Percentiles rank a stretch among this genome's conserved stretches.
Evolutionary conservation across 2,113 vertebrate species (phyloP).

Genomic region (Platysteira castanea): DNA sequence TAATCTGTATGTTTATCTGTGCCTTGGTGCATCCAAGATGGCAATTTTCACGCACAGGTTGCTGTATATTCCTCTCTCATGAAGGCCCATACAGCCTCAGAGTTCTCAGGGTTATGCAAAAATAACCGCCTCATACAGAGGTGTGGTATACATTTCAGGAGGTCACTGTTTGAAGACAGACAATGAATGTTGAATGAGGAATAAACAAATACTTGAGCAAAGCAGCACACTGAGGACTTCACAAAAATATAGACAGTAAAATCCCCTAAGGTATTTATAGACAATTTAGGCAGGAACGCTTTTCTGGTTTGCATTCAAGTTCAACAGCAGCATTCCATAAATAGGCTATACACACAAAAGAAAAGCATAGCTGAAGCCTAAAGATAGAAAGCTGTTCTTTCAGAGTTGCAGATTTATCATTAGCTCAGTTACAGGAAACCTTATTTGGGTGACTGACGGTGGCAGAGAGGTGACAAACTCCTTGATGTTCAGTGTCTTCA

Average conservation of each 20-base stretch:
- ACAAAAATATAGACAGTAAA: not conserved
- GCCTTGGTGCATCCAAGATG: not conserved
- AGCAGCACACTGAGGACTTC: not conserved
- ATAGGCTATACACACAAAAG: conserved; percentile 23
- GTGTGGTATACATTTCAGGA: not conserved
- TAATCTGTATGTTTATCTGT: not conserved
- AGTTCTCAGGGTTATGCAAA: not conserved
- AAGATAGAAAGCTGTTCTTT: conserved; percentile 63
- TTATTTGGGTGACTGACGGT: conserved; percentile 53
- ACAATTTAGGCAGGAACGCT: not conserved
- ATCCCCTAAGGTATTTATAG: conserved; percentile 28
- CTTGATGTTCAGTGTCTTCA: conserved; percentile 6
- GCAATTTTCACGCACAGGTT: not conserved
- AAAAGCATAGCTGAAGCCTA: conserved; percentile 39
- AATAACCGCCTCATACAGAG: not conserved
- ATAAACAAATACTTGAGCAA: not conserved
- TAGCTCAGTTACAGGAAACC: conserved; percentile 40
- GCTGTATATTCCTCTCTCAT: not conserved
- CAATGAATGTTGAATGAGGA: not conserved
- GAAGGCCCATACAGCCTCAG: not conserved
- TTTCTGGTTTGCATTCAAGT: conserved; percentile 33
- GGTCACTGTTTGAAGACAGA: not conserved
- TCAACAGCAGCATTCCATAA: conserved; percentile 41
- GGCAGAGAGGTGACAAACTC: conserved; percentile 24
- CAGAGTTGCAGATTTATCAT: conserved; percentile 66